Evolutionary conservation across 2,888 invertebrate species (phyloP).

Genomic region (Thera obeliscata): DNA sequence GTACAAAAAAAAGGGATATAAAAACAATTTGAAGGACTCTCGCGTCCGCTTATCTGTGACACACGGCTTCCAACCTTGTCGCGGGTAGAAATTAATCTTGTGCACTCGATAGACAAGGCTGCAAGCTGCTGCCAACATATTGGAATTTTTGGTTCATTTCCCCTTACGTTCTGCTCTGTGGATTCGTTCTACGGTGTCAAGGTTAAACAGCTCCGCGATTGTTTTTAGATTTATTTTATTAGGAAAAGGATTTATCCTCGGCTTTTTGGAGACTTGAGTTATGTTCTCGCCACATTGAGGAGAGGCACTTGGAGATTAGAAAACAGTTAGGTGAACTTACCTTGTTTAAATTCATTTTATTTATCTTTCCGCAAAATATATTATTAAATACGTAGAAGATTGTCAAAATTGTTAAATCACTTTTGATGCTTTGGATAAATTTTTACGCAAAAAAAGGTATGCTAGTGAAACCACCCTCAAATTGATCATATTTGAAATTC

Average conservation of each 20-base stretch:
- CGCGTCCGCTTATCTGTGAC: slow-evolving; percentile 24
- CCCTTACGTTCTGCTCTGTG: slow-evolving; percentile 21
- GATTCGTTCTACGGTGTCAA: slow-evolving; percentile 17
- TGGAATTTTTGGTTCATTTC: slow-evolving; percentile 37
- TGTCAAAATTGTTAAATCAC: no score
- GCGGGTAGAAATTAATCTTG: slow-evolving; percentile 27
- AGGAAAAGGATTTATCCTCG: slow-evolving; percentile 22
- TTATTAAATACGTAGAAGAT: no score
- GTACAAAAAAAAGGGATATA: slow-evolving; percentile 1
- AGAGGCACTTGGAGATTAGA: background rate
- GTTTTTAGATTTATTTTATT: slow-evolving; percentile 28
- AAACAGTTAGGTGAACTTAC: background rate
- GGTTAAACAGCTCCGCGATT: slow-evolving; percentile 15
- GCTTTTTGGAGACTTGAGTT: slow-evolving; percentile 16
- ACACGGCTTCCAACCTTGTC: slow-evolving; percentile 26
- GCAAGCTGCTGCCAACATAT: slow-evolving; percentile 33
- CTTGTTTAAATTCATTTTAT: background rate
- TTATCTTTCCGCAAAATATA: no score
- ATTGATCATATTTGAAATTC: no score
- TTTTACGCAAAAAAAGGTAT: no score
- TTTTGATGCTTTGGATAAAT: no score
- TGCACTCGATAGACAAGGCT: slow-evolving; percentile 32
- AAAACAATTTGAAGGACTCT: slow-evolving; percentile 12
- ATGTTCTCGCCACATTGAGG: slow-evolving; percentile 8
- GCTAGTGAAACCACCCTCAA: no score